Conservation (phyloP, 2,888 invertebrate species). For the Mesochorus sp. region DNA sequence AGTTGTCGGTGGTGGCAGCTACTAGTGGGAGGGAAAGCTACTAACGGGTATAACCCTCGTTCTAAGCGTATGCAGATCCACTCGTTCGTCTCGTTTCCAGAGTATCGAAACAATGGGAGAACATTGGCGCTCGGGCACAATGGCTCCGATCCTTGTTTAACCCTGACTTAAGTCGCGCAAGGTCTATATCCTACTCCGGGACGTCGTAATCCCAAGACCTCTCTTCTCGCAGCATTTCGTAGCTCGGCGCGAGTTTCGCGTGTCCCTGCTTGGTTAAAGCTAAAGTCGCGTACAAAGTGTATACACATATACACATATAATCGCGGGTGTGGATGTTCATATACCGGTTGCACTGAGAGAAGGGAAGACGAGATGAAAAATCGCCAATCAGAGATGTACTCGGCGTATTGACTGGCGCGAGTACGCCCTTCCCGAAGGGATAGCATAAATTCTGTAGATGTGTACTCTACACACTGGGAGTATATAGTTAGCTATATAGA, state of each 20-base stretch:
- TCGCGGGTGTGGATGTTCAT: no score
- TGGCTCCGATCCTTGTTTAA: constrained; percentile 82
- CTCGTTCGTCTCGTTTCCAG: constrained; percentile 75
- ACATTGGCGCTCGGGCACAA: constrained; percentile 76
- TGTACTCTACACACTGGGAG: no score
- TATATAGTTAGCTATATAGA: no score
- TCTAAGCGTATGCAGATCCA: constrained; percentile 82
- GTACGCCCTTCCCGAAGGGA: no score
- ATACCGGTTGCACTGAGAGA: neutral
- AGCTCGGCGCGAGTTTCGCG: neutral
- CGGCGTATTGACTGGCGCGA: no score
- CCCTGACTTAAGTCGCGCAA: constrained; percentile 81
- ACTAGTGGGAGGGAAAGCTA: constrained; percentile 45
- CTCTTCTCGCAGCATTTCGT: constrained; percentile 62
- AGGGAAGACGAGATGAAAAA: neutral
- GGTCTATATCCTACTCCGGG: constrained; percentile 79
- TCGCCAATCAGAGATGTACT: neutral
- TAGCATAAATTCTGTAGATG: no score
- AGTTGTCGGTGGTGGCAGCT: constrained; percentile 22
- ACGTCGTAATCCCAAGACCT: constrained; percentile 79
- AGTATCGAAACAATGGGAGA: constrained; percentile 79
- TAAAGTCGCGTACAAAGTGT: neutral
- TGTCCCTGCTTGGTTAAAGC: neutral
- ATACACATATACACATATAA: no score
- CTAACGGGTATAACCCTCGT: constrained; percentile 75